These are phyloP conservation scores for Trichonephila inaurata DNA, from an alignment of 1,140 invertebrate genomes.

Conservation along the genomic window DNA sequence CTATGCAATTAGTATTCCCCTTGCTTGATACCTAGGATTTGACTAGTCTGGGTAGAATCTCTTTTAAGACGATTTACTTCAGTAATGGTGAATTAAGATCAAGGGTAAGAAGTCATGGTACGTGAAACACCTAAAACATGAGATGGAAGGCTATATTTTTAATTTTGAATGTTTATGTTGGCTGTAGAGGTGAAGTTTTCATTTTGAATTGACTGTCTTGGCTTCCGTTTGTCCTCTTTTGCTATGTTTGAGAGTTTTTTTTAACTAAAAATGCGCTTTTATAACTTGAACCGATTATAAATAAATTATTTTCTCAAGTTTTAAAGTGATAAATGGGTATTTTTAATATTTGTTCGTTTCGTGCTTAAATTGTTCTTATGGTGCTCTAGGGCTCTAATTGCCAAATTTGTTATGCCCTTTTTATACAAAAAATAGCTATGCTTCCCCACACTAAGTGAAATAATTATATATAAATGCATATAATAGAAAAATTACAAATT, in stretches of 20 bases:
- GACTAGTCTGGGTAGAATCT: neutral
- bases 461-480: too few relatives aligned
- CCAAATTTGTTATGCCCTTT: too few relatives aligned
- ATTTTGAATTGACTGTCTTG: neutral
- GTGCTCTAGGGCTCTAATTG: too few relatives aligned
- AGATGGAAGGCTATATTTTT: neutral
- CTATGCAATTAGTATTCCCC: slow-evolving; percentile 17
- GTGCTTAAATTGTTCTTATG: too few relatives aligned
- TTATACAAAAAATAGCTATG: too few relatives aligned
- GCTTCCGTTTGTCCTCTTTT: neutral
- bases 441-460: too few relatives aligned
- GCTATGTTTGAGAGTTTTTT: neutral
- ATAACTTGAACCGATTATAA: too few relatives aligned
- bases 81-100: slow-evolving; percentile 43
- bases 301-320: too few relatives aligned
- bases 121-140: neutral
- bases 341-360: too few relatives aligned
- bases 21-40: neutral
- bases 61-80: neutral
- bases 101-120: slow-evolving; percentile 17
- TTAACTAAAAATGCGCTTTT: too few relatives aligned
- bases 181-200: neutral
- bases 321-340: too few relatives aligned
- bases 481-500: too few relatives aligned
- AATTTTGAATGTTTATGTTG: neutral